Evolutionary conservation across 2,113 vertebrate species (phyloP).

Genomic region (Capricornis sumatraensis): DNA sequence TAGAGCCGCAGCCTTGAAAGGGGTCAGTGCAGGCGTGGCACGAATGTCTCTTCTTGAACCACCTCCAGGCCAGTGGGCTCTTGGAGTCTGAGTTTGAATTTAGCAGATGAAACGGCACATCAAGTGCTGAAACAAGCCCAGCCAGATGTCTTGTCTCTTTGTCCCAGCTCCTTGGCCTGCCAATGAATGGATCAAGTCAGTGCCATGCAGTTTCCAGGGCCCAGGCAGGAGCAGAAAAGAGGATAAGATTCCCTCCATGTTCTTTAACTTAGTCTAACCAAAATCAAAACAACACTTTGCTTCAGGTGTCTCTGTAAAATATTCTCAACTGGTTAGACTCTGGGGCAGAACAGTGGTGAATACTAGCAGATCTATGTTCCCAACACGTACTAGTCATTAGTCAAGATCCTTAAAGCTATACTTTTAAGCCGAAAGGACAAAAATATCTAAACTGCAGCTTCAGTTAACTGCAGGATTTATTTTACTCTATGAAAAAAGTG

Average conservation of each 20-base stretch:
- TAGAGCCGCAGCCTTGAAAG: background rate
- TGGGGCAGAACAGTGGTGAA: background rate
- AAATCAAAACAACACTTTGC: background rate
- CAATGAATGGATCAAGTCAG: background rate
- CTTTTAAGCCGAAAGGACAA: background rate
- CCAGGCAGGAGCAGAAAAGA: background rate
- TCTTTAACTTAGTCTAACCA: background rate
- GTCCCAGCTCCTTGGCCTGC: background rate
- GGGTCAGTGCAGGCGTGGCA: background rate
- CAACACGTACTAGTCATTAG: background rate
- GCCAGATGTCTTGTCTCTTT: background rate
- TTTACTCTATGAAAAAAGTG: background rate
- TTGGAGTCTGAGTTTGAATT: background rate
- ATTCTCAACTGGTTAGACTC: background rate
- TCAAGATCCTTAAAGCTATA: background rate
- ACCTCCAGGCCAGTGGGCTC: background rate
- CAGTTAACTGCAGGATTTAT: background rate
- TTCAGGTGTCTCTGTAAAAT: background rate
- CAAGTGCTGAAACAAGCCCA: background rate
- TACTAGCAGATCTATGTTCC: background rate
- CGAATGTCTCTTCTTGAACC: background rate
- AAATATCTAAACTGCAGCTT: background rate
- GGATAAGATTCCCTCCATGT: background rate
- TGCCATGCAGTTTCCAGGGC: background rate
- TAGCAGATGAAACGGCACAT: background rate